These are phyloP conservation scores for Ornithorhynchus anatinus DNA, from an alignment of 2,113 vertebrate species.

Conservation along the genomic window DNA sequence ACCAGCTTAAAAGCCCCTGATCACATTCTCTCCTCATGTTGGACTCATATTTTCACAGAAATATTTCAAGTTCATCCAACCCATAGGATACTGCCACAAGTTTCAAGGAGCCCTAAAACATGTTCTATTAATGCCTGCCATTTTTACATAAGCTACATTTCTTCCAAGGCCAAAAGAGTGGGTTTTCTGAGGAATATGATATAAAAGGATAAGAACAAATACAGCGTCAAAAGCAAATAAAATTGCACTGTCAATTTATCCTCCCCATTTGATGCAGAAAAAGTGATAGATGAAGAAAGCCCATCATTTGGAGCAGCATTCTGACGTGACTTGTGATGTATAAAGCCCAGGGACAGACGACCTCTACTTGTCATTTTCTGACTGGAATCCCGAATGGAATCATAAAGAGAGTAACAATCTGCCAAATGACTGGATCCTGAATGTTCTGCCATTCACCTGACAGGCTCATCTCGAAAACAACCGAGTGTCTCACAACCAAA, in stretches of 20 bases:
- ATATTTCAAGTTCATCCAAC: too few relatives aligned
- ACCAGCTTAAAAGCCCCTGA: too few relatives aligned
- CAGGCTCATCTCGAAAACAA: slow-evolving; percentile 3
- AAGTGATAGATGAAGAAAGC: slow-evolving; percentile 23
- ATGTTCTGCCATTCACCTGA: background rate
- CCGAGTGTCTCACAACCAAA: background rate
- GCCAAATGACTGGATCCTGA: background rate
- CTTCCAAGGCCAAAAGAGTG: background rate
- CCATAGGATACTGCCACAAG: background rate
- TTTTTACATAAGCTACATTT: background rate
- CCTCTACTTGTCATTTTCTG: slow-evolving; percentile 34
- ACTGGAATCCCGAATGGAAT: slow-evolving; percentile 29
- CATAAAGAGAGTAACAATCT: background rate
- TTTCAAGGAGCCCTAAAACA: background rate
- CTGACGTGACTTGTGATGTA: slow-evolving; percentile 36
- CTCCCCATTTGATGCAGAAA: slow-evolving; percentile 23
- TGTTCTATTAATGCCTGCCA: slow-evolving; percentile 2
- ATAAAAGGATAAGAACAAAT: slow-evolving; percentile 17
- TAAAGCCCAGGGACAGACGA: background rate
- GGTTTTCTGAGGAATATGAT: background rate
- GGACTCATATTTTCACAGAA: too few relatives aligned
- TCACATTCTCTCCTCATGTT: too few relatives aligned
- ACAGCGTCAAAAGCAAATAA: background rate
- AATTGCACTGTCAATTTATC: slow-evolving; percentile 15
- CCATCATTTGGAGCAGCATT: slow-evolving; percentile 31